These are phyloP conservation scores for Botrylloides violaceus DNA, from an alignment of 23 tunicate genomes.

Conservation along the genomic window DNA sequence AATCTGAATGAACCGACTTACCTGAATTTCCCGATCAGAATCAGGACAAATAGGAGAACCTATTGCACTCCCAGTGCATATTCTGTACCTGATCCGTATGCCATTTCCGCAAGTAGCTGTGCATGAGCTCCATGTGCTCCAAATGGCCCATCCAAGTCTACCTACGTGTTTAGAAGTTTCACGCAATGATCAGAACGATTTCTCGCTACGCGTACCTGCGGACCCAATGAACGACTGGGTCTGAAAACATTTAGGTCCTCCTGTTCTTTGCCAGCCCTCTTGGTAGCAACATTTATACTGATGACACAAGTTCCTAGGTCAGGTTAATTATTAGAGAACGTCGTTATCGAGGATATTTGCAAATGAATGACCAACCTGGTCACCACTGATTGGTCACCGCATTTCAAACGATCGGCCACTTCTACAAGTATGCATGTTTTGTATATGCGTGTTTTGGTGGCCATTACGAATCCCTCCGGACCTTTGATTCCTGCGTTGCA, in stretches of 20 bases:
- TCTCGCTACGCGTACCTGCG: constrained; percentile 5
- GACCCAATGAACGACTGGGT: constrained; percentile 35
- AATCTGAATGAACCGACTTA: no score
- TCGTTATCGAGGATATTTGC: neutral
- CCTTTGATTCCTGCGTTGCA: constrained; percentile 62
- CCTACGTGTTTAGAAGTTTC: constrained; percentile 25
- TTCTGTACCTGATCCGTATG: constrained; percentile 35
- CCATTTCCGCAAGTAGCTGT: constrained; percentile 67
- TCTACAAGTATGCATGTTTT: constrained; percentile 43
- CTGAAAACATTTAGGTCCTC: constrained; percentile 34
- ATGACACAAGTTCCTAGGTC: constrained; percentile 24
- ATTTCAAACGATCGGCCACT: constrained; percentile 19
- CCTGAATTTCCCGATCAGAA: constrained; percentile 40
- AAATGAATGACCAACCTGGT: constrained; percentile 1
- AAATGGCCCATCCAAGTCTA: constrained; percentile 59
- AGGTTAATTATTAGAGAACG: neutral
- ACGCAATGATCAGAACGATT: neutral
- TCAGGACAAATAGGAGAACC: constrained; percentile 40
- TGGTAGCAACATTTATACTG: constrained; percentile 28
- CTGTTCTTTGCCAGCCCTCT: neutral
- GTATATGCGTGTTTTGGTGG: constrained; percentile 37
- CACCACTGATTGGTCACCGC: constrained; percentile 29
- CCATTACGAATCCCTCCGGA: constrained; percentile 34
- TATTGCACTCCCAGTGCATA: constrained; percentile 55
- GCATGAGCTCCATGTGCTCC: constrained; percentile 74